Base-by-base conservation (phyloP, 2,888 invertebrate species). In the Leptarthrus brevirostris region DNA sequence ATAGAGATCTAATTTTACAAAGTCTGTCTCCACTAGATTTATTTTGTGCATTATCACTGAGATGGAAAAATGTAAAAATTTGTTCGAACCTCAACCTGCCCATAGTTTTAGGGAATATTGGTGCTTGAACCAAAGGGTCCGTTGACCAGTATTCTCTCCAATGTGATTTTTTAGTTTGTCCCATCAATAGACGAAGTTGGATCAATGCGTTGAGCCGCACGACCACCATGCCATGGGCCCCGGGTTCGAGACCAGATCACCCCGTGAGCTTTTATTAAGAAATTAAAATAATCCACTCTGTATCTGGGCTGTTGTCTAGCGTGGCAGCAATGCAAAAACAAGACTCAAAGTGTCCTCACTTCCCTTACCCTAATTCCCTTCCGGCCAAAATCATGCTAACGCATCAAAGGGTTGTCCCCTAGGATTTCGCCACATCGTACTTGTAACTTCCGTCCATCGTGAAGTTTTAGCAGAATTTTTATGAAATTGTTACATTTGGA, bases 81-180 rank as follows among this genome's bases (percentile, higher is more conserved):
- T 66, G 66, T 1, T 66, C 66, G 66, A 66, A 66, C 20, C 58
- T 58, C 1, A 18, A 18, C 18, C 58, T 58, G 40, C 36, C 36
- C 58, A 58, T 58, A 36, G 58, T 36, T 58, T 36, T 58, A 34
- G 58, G 40, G 20, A 58, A 58, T 58, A 58, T 58, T 36, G 36
- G 58, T 58, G 58, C 26, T 36, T 34, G 22, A 44, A 66, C 44
- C 47, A 66, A 66, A 66, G 66, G 44, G 24, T 47, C 66, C 24
- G 47, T 66, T 66, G 66, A 66, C 66, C 66, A 66, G 22, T 47
- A 66, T 44, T 66, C 66, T 66, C 24, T 66, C 66, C 66, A 66
- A 66, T 66, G 22, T 3, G 47, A 47, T 47, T 66, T 66, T 47
- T 66, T 66, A 12, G 66, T 66, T 47, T 44, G 47, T 66, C 47